phyloP scores from a whole-genome alignment of 2,888 invertebrate species.

The Alentia gelatinosa region DNA sequence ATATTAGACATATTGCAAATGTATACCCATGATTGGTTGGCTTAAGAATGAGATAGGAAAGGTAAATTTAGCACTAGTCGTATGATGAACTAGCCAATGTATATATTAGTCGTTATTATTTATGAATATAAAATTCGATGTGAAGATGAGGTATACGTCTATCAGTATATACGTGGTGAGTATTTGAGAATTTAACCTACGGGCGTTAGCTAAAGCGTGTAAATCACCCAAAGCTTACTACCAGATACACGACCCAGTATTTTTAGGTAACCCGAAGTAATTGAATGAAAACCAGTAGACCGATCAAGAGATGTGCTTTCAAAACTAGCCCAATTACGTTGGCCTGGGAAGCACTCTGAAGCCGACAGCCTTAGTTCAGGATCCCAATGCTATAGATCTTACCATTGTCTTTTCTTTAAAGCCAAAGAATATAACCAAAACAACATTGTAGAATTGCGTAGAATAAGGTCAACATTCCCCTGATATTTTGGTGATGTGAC shows the following conservation, averaged over 20 bases:
- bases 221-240: background rate
- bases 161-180: background rate
- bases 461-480: too few relatives aligned
- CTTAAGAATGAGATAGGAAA: background rate
- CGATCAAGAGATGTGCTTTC: too few relatives aligned
- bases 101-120: constrained; percentile 22
- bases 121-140: background rate
- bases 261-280: background rate
- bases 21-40: background rate
- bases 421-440: too few relatives aligned
- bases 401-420: too few relatives aligned
- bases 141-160: background rate
- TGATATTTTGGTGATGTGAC: too few relatives aligned
- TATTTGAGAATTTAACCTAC: background rate
- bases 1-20: background rate
- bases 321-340: too few relatives aligned
- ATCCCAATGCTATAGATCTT: too few relatives aligned
- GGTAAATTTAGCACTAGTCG: background rate
- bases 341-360: too few relatives aligned
- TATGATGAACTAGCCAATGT: background rate
- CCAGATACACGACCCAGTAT: background rate
- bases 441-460: too few relatives aligned
- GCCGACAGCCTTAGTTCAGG: too few relatives aligned
- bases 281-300: background rate
- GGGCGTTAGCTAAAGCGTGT: background rate